Conservation (phyloP, 23 tunicate genomes). For the Corella eumyota region DNA sequence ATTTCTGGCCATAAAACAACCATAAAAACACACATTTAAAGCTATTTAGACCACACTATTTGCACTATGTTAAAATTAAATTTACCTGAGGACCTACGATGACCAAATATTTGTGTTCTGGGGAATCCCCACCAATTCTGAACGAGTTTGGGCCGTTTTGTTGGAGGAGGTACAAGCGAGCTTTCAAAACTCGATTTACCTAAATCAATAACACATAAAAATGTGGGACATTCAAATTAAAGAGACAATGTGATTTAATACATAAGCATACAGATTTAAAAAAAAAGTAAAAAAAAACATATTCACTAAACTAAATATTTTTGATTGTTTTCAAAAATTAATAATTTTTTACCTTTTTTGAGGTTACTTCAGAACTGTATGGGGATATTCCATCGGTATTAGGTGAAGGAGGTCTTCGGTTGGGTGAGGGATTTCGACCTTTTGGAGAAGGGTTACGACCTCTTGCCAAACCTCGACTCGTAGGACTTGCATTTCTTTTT, state of each 20-base stretch:
- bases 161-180: slow-evolving; percentile 72
- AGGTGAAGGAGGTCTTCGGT: slow-evolving; percentile 81
- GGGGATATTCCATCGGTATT: slow-evolving; percentile 86
- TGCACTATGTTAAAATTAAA: too few relatives aligned
- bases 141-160: slow-evolving; percentile 91
- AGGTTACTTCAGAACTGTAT: slow-evolving; percentile 74
- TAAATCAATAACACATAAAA: slow-evolving; percentile 10
- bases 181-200: slow-evolving; percentile 77
- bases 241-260: background rate
- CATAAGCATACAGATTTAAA: background rate
- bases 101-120: slow-evolving; percentile 75
- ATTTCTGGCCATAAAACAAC: too few relatives aligned
- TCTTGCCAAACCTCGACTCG: slow-evolving; percentile 31
- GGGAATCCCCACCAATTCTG: slow-evolving; percentile 91
- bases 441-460: slow-evolving; percentile 74
- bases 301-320: too few relatives aligned
- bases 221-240: background rate
- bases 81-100: slow-evolving; percentile 84
- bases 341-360: slow-evolving; percentile 60
- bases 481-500: slow-evolving; percentile 59
- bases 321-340: too few relatives aligned
- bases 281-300: background rate
- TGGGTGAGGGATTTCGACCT: slow-evolving; percentile 82
- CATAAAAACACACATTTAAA: too few relatives aligned
- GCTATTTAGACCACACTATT: too few relatives aligned